phyloP scores from a whole-genome alignment of 2,888 invertebrate species.

The Brachylomia viminalis region DNA sequence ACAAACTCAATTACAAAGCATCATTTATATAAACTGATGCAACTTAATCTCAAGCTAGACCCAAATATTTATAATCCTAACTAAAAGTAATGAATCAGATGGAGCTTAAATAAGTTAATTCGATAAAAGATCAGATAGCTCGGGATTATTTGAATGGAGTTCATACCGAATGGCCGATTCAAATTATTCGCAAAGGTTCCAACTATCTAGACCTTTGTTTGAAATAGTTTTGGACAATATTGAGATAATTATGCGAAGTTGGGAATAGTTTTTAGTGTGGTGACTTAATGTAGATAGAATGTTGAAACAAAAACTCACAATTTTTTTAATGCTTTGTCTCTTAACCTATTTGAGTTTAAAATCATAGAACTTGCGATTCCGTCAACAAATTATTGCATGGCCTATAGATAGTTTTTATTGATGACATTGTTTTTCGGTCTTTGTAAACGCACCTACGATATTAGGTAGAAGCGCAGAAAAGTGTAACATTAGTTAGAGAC shows the following conservation, averaged over 20 bases:
- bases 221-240: constrained; percentile 51
- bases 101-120: constrained; percentile 57
- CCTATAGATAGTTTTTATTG: background rate
- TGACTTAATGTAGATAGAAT: background rate
- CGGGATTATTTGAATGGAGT: constrained; percentile 48
- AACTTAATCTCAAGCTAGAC: constrained; percentile 37
- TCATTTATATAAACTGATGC: background rate
- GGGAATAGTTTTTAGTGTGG: constrained; percentile 8
- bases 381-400: background rate
- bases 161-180: constrained; percentile 31
- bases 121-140: constrained; percentile 67
- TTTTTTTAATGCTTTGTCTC: too few species aligned
- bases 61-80: constrained; percentile 34
- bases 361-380: background rate
- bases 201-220: constrained; percentile 39
- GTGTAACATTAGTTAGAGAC: too few species aligned
- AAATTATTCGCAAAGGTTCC: constrained; percentile 37
- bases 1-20: constrained; percentile 39
- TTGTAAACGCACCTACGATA: background rate
- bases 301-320: background rate
- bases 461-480: background rate
- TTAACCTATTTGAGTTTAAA: too few species aligned
- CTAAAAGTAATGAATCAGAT: constrained; percentile 41
- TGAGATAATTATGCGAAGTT: constrained; percentile 26
- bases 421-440: background rate